Evolutionary conservation across 2,113 vertebrate genomes (phyloP).

Genomic region (Pitta sordida): DNA sequence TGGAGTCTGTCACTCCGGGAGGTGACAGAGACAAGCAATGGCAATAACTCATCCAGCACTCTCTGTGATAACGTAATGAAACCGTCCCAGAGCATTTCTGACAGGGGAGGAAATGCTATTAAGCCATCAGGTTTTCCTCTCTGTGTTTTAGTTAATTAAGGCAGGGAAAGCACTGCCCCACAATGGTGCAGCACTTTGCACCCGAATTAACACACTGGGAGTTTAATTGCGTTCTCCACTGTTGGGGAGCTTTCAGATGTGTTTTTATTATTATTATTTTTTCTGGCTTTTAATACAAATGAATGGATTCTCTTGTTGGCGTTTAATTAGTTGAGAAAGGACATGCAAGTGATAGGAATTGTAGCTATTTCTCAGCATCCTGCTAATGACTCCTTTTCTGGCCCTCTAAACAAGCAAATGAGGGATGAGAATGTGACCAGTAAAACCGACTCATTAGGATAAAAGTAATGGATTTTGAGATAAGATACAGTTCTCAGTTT

Average conservation of each 20-base stretch:
- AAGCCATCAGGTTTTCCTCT: background rate
- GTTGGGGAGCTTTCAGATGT: background rate
- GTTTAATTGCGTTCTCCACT: slow-evolving; percentile 5
- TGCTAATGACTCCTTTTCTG: background rate
- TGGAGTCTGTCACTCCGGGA: background rate
- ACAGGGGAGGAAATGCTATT: background rate
- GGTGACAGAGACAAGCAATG: background rate
- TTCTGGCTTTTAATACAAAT: background rate
- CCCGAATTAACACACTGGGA: background rate
- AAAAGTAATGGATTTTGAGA: background rate
- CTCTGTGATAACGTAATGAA: background rate
- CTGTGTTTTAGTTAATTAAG: slow-evolving; percentile 20
- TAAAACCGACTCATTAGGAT: background rate
- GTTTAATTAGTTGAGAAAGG: slow-evolving; percentile 14
- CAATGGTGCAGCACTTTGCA: background rate
- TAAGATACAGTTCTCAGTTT: background rate
- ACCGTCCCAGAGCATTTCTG: background rate
- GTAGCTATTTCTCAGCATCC: background rate
- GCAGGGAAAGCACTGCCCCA: background rate
- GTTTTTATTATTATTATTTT: background rate
- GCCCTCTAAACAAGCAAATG: background rate
- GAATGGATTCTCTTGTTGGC: background rate
- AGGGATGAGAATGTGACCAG: background rate
- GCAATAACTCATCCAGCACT: background rate
- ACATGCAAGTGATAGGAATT: background rate